Percentiles rank a stretch among this genome's conserved stretches.
Evolutionary conservation across 2,888 invertebrate genomes (phyloP).

Genomic region (Scelioninae gen. 1): DNA sequence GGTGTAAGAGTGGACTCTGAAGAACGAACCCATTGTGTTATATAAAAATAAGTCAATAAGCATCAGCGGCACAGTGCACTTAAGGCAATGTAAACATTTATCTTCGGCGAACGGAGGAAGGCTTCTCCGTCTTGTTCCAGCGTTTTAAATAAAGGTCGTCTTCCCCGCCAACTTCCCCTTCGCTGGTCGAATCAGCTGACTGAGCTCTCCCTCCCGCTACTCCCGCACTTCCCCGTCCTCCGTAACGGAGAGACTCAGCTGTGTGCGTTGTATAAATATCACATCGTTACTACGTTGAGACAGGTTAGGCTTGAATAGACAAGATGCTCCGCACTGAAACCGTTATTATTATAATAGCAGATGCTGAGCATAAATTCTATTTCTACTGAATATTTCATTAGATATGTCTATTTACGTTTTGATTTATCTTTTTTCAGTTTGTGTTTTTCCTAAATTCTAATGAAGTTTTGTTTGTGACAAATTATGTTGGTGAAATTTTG

Average conservation of each 20-base stretch:
- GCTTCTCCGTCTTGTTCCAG: constrained; percentile 73
- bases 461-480: too few relatives aligned
- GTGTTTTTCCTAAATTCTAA: too few relatives aligned
- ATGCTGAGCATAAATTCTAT: not conserved
- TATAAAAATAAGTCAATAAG: constrained; percentile 68
- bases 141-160: constrained; percentile 81
- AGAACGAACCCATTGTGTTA: constrained; percentile 24
- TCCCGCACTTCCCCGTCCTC: constrained; percentile 37
- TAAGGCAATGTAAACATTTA: constrained; percentile 66
- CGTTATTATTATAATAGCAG: constrained; percentile 73
- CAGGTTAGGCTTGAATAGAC: constrained; percentile 79
- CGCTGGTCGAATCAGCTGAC: constrained; percentile 81
- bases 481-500: too few relatives aligned
- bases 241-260: constrained; percentile 73
- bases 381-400: too few relatives aligned
- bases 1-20: constrained; percentile 23
- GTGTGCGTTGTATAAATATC: constrained; percentile 81
- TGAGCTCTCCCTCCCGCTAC: constrained; percentile 49
- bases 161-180: constrained; percentile 78
- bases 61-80: constrained; percentile 52
- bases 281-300: constrained; percentile 77
- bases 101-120: constrained; percentile 74
- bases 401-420: too few relatives aligned
- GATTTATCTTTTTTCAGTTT: too few relatives aligned
- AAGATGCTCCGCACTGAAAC: constrained; percentile 70